A percentile compares a stretch with the other conserved stretches of the same genome.
phyloP scores from a whole-genome alignment of 2,888 invertebrate genomes.

The Oxycera nigricornis region DNA sequence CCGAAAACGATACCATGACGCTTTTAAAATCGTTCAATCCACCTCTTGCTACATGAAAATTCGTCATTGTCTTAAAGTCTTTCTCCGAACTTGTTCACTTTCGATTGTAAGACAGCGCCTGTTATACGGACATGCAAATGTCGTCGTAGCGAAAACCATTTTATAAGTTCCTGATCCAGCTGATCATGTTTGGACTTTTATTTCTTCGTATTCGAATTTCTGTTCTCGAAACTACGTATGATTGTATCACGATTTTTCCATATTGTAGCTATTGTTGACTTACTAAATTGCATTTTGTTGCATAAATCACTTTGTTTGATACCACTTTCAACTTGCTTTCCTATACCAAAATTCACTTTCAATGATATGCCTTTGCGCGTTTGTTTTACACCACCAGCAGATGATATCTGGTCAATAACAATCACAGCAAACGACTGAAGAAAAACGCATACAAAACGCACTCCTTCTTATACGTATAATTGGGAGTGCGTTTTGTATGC shows the following conservation, averaged over 20 bases:
- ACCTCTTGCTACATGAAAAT: neutral
- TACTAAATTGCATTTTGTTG: neutral
- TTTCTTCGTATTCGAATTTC: slow-evolving; percentile 5
- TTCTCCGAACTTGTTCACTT: neutral
- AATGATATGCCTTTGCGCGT: slow-evolving; percentile 2
- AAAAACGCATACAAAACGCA: slow-evolving; percentile 1
- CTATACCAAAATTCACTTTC: neutral
- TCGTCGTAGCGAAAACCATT: neutral
- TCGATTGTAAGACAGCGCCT: slow-evolving; percentile 8
- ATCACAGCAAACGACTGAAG: slow-evolving; percentile 5
- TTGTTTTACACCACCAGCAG: slow-evolving; percentile 2
- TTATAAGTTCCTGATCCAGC: neutral
- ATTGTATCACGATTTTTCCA: slow-evolving; percentile 1
- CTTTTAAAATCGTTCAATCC: neutral
- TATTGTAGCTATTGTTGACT: neutral
- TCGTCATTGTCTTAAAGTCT: neutral
- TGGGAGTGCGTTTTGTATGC: too few relatives aligned
- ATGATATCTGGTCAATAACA: neutral
- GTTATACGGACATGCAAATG: neutral
- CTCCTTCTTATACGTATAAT: neutral
- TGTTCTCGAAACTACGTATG: neutral
- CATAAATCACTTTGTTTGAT: slow-evolving; percentile 13
- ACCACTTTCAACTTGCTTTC: neutral
- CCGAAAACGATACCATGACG: neutral
- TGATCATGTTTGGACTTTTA: neutral